These are phyloP conservation scores for Conus canariensis DNA, from an alignment of 2,888 invertebrate species.

Conservation along the genomic window DNA sequence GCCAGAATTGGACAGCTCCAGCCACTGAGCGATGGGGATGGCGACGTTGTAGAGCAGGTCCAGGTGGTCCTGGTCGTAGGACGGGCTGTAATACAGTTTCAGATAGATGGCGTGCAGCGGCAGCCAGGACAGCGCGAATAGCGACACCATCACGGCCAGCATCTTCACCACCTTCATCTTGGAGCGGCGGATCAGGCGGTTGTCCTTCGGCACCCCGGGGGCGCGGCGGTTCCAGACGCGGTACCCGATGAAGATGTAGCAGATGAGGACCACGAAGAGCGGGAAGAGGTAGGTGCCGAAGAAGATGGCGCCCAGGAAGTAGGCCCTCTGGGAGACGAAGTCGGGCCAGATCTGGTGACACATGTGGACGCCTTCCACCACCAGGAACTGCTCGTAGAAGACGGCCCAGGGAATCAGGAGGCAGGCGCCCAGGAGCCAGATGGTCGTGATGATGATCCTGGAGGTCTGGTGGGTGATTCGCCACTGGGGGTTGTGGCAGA, in stretches of 20 bases:
- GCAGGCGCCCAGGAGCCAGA: conserved; percentile 91
- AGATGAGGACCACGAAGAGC: conserved; percentile 92
- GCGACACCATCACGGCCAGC: conserved; percentile 92
- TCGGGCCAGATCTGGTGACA: conserved; percentile 86
- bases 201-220: conserved; percentile 88
- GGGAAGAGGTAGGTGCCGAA: conserved; percentile 93
- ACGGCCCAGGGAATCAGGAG: conserved; percentile 93
- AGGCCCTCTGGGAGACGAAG: conserved; percentile 87
- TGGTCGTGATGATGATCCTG: conserved; percentile 90
- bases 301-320: conserved; percentile 92
- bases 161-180: conserved; percentile 93
- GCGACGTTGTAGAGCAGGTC: conserved; percentile 85
- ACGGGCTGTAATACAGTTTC: conserved; percentile 86
- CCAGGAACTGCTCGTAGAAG: conserved; percentile 85
- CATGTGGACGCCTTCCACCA: conserved; percentile 48
- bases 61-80: conserved; percentile 77
- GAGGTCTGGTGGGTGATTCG: conserved; percentile 94
- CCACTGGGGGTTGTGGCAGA: conserved; percentile 95
- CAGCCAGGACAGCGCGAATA: conserved; percentile 95
- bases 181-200: conserved; percentile 84
- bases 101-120: conserved; percentile 87
- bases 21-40: conserved; percentile 95
- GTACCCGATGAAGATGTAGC: conserved; percentile 94
- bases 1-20: conserved; percentile 96
- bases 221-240: conserved; percentile 92